phyloP scores from a whole-genome alignment of 1,140 invertebrate genomes.

The Vanessa tameamea region DNA sequence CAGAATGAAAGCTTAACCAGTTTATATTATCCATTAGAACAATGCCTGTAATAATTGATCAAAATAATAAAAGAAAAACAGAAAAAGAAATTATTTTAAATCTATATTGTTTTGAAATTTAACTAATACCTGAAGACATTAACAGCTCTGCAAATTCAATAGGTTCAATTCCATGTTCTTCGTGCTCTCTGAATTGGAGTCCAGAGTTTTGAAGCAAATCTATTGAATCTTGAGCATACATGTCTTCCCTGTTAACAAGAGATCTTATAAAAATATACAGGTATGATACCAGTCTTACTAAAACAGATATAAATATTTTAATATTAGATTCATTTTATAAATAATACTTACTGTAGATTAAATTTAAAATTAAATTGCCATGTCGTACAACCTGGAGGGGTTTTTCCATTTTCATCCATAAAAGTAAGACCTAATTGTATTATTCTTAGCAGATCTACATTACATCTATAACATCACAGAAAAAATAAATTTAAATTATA shows the following conservation, averaged over 20 bases:
- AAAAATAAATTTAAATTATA: constrained; percentile 5
- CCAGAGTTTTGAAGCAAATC: constrained; percentile 97
- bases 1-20: constrained; percentile 98
- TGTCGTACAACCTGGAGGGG: constrained; percentile 93
- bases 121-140: constrained; percentile 92
- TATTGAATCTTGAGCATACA: constrained; percentile 99
- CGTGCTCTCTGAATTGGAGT: constrained; percentile 98
- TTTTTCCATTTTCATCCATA: constrained; percentile 96
- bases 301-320: neutral
- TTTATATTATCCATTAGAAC: constrained; percentile 97
- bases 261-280: constrained; percentile 45
- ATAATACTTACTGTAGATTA: constrained; percentile 90
- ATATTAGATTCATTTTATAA: neutral
- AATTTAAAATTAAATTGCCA: constrained; percentile 99
- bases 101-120: neutral
- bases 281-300: neutral
- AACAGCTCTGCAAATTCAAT: constrained; percentile 97
- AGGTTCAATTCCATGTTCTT: constrained; percentile 98
- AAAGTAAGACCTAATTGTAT: constrained; percentile 98
- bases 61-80: too few species aligned
- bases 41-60: constrained; percentile 82
- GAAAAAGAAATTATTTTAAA: too few species aligned
- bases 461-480: constrained; percentile 82
- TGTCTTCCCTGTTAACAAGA: constrained; percentile 89
- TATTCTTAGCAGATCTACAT: constrained; percentile 97